Evolutionary conservation across 2,113 vertebrate species (phyloP).

Genomic region (Mixornis gularis): DNA sequence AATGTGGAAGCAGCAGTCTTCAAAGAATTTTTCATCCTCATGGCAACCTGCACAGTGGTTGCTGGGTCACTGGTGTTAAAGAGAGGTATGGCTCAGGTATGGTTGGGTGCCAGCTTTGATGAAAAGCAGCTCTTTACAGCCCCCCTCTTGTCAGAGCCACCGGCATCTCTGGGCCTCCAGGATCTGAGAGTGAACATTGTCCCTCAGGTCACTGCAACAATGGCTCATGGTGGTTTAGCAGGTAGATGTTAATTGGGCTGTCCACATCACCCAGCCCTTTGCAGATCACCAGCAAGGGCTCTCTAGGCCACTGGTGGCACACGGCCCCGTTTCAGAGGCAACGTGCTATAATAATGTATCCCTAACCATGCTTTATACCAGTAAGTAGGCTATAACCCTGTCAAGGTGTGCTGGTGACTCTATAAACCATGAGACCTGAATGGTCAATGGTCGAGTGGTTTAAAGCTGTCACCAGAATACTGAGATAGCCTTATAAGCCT

Average conservation of each 20-base stretch:
- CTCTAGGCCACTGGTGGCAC: slow-evolving; percentile 20
- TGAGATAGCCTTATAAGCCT: slow-evolving; percentile 68
- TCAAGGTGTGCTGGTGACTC: slow-evolving; percentile 69
- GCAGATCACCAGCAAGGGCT: slow-evolving; percentile 41
- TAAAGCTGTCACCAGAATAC: slow-evolving; percentile 70
- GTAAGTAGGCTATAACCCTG: slow-evolving; percentile 68
- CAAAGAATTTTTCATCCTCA: not conserved
- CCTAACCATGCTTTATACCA: slow-evolving; percentile 69
- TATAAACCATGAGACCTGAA: slow-evolving; percentile 70
- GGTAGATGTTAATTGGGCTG: not conserved
- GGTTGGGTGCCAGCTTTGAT: not conserved
- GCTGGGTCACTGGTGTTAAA: not conserved
- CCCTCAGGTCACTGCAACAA: not conserved
- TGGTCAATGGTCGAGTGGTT: slow-evolving; percentile 70
- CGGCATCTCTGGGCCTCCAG: not conserved
- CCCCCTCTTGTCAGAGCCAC: not conserved
- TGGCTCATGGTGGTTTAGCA: not conserved
- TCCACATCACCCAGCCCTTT: not conserved
- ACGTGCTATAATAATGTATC: slow-evolving; percentile 65
- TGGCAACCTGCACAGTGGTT: not conserved
- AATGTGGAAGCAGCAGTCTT: not conserved
- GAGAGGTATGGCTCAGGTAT: not conserved
- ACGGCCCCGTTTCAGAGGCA: slow-evolving; percentile 36
- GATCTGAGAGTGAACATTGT: not conserved
- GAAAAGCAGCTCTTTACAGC: not conserved